Base-by-base conservation (phyloP, 2,113 vertebrate species). In the Rhegmatorhina hoffmannsi region DNA sequence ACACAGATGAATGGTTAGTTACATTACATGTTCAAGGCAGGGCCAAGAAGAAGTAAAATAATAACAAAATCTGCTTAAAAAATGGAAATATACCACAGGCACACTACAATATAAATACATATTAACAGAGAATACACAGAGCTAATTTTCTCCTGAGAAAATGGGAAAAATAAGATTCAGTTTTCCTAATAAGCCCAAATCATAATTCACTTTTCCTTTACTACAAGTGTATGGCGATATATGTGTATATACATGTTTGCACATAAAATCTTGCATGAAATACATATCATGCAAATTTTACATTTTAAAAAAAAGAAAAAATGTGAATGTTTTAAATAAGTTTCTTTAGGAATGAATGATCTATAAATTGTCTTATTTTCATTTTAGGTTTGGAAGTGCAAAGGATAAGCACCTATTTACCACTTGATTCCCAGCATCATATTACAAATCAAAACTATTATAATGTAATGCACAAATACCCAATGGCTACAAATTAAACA, bases 391-490 rank as follows among this genome's bases (percentile, higher is more conserved):
- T 55, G 26, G 7, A 76, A 68, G 26, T 49, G 44, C 60, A 82
- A 84, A 84, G 11, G 38, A 40, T 76, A 74, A 87, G 56, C 11
- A 84, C 2, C 7, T 69, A 62, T 40, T 59, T 10, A 73, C 72
- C 10, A 72, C 73, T 29, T 63, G 11, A 64, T 76, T 86, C 44
- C 53, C 59, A 50, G 70, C 20, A 76, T 91, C 86, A 75, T 4
- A 11, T 84, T 94, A 78, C 68, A 87, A 95, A 87, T 29, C 23
- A 84, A 91, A 96, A 95, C 53, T 62, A 55, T 76, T 95, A 49
- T 67, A 95, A 25, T 12, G 19, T n/a, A 97, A 82, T 25, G 21
- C 43, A 91, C 15, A 84, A 13, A 9, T 36, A 29, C 83, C 29
- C 33, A 77, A 76, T 20, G 46, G 62, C 76, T 46, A 74, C 29